phyloP scores from a whole-genome alignment of 2,113 vertebrate genomes.

The Lucifuga dentata region DNA sequence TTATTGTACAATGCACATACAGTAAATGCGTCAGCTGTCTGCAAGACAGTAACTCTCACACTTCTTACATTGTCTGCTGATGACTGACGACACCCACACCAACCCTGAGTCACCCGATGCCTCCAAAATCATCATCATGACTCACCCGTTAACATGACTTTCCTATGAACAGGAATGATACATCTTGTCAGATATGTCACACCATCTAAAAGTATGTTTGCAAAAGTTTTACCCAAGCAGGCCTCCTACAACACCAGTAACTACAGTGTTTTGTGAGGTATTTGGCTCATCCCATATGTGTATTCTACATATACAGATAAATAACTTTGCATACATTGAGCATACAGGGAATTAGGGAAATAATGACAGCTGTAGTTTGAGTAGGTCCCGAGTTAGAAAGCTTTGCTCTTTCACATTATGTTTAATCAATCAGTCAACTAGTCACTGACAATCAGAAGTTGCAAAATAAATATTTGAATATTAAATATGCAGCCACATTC shows the following conservation, averaged over 20 bases:
- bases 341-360: constrained; percentile 4
- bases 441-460: neutral
- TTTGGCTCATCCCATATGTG: neutral
- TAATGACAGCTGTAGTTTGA: constrained; percentile 32
- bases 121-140: too few relatives aligned
- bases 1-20: too few relatives aligned
- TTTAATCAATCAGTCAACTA: constrained; percentile 40
- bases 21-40: too few relatives aligned
- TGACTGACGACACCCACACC: too few relatives aligned
- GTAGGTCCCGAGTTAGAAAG: constrained; percentile 39
- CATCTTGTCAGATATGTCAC: too few relatives aligned
- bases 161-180: too few relatives aligned
- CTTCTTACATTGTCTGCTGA: too few relatives aligned
- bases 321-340: constrained; percentile 12
- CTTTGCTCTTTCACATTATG: constrained; percentile 1
- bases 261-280: neutral
- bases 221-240: neutral
- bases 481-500: constrained; percentile 35
- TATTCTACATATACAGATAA: constrained; percentile 23
- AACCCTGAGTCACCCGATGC: too few relatives aligned
- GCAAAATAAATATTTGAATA: constrained; percentile 24
- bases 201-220: too few relatives aligned
- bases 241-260: neutral
- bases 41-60: too few relatives aligned
- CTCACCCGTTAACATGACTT: too few relatives aligned